These are phyloP conservation scores for Pungitius pungitius DNA, from an alignment of 2,113 vertebrate genomes.

Conservation along the genomic window DNA sequence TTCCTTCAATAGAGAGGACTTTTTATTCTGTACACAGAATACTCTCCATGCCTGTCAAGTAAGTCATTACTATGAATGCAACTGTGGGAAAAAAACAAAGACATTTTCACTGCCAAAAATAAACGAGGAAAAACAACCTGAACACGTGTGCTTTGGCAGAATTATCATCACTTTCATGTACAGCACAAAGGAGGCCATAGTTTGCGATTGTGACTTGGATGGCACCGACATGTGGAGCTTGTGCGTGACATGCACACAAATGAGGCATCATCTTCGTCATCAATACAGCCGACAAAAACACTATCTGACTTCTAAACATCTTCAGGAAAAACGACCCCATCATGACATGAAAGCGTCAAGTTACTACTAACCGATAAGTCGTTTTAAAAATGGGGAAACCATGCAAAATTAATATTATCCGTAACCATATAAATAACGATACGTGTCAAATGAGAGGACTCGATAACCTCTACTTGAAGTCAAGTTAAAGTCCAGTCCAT, in stretches of 20 bases:
- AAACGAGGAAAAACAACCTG: not conserved
- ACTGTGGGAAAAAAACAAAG: constrained; percentile 25
- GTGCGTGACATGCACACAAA: not conserved
- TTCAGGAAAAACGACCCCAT: too few relatives aligned
- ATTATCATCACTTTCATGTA: not conserved
- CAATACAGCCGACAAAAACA: not conserved
- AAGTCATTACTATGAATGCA: constrained; percentile 37
- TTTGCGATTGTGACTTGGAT: not conserved
- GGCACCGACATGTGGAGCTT: not conserved
- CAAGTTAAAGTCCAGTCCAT: not conserved
- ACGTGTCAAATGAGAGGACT: too few relatives aligned
- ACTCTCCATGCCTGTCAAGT: constrained; percentile 36
- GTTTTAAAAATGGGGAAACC: not conserved
- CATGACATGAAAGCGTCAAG: not conserved
- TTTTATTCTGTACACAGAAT: constrained; percentile 31
- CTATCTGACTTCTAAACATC: not conserved
- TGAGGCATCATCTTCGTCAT: not conserved
- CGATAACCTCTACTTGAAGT: too few relatives aligned
- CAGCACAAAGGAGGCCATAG: not conserved
- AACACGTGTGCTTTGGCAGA: not conserved
- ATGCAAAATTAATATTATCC: not conserved
- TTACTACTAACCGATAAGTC: not conserved
- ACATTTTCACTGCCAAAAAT: constrained; percentile 22
- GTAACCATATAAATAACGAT: not conserved
- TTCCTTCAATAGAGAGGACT: constrained; percentile 38